Evolutionary conservation across 2,888 invertebrate genomes (phyloP).

Genomic region (Macrostomum cliftonense): DNA sequence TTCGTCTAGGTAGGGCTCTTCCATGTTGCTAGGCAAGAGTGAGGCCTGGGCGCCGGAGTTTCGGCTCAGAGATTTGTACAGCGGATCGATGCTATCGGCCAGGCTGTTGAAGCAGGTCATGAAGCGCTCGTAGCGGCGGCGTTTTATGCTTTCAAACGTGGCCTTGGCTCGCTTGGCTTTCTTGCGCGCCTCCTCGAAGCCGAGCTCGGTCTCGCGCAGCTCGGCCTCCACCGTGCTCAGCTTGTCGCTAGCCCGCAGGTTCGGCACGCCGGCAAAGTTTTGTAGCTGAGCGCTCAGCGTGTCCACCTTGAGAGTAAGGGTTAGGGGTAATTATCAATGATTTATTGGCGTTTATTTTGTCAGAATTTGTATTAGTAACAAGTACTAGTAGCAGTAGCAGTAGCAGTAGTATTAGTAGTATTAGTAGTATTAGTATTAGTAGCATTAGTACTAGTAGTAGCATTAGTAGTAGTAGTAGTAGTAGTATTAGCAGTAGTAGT

Average conservation of each 20-base stretch:
- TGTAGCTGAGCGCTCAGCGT: neutral
- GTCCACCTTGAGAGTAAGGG: conserved; percentile 1
- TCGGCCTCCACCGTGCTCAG: conserved; percentile 80
- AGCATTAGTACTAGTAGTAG: no score
- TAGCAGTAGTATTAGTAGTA: no score
- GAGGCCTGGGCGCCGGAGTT: conserved; percentile 66
- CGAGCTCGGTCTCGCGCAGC: conserved; percentile 80
- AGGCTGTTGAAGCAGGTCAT: conserved; percentile 90
- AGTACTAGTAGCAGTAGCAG: no score
- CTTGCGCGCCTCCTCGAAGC: conserved; percentile 77
- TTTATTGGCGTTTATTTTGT: no score
- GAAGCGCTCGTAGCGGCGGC: conserved; percentile 59
- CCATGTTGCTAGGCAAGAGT: conserved; percentile 88
- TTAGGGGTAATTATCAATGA: no score
- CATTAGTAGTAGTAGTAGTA: no score
- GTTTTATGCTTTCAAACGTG: conserved; percentile 79
- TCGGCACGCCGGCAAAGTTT: conserved; percentile 49
- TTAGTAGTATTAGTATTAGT: no score
- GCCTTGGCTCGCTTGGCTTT: conserved; percentile 81
- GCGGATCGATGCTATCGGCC: conserved; percentile 88
- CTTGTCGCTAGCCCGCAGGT: conserved; percentile 56
- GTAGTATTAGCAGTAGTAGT: no score
- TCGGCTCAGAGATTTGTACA: conserved; percentile 81
- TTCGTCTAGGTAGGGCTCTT: conserved; percentile 95
- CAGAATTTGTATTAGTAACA: no score